Evolutionary conservation across 1,140 invertebrate species (phyloP).

Genomic region (Sarcophaga peregrina): DNA sequence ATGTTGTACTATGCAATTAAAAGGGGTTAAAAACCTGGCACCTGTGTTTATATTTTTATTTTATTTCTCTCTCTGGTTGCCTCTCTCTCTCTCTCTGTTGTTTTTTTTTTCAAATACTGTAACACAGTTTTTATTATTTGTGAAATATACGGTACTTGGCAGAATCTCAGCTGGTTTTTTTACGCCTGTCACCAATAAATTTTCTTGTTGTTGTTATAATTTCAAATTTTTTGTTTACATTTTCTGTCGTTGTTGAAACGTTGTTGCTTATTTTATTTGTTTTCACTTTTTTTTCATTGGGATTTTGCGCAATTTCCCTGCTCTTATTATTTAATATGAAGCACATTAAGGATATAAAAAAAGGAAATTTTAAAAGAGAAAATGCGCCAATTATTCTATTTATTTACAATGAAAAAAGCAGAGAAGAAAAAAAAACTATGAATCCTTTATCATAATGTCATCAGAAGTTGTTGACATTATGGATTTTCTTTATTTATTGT

Average conservation of each 20-base stretch:
- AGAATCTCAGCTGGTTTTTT: conserved; percentile 37
- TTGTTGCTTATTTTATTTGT: conserved; percentile 13
- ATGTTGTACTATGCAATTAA: not conserved
- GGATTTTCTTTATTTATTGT: not conserved
- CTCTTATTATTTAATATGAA: not conserved
- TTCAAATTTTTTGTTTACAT: not conserved
- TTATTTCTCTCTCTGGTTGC: not conserved
- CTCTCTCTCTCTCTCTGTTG: not conserved
- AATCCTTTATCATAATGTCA: not conserved
- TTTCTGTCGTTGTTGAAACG: not conserved
- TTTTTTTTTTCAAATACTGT: not conserved
- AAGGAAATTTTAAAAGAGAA: not conserved
- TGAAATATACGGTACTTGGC: conserved; percentile 19
- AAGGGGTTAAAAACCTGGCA: conserved; percentile 35
- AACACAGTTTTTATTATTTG: conserved; percentile 29
- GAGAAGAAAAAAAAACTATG: no score
- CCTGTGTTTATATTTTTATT: not conserved
- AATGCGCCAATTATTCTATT: conserved; percentile 22
- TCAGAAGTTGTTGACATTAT: conserved; percentile 9
- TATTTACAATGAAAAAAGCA: not conserved
- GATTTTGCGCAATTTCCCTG: conserved; percentile 11
- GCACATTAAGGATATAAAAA: not conserved
- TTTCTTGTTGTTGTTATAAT: no score
- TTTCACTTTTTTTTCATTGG: not conserved
- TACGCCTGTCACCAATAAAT: not conserved